A percentile compares a stretch with the other conserved stretches of the same genome.
Conservation (phyloP, 2,113 vertebrate species). For the Hypanus sabinus region DNA sequence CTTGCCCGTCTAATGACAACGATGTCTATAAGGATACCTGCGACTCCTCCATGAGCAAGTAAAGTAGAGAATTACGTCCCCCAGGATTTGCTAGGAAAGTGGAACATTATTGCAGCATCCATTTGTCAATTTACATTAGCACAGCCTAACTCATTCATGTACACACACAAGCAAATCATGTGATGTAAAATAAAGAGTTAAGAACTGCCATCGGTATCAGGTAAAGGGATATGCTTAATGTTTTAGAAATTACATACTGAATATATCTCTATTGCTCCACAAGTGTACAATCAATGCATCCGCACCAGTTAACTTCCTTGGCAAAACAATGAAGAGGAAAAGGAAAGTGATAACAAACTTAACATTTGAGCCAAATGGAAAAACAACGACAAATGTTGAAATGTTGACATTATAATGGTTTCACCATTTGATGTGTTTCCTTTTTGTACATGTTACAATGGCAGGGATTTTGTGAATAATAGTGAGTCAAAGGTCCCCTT, state of each 20-base stretch:
- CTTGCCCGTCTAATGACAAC: background rate
- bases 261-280: no score
- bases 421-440: background rate
- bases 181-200: background rate
- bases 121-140: background rate
- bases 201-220: background rate
- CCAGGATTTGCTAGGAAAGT: background rate
- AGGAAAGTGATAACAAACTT: background rate
- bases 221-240: background rate
- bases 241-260: no score
- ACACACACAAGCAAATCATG: background rate
- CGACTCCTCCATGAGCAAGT: background rate
- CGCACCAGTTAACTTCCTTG: background rate
- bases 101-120: background rate
- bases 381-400: background rate
- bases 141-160: background rate
- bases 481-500: no score
- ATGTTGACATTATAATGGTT: background rate
- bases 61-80: background rate
- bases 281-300: no score
- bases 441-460: background rate
- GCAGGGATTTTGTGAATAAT: no score
- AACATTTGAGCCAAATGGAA: background rate
- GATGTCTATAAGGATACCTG: background rate
- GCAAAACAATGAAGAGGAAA: background rate